Conservation (phyloP, 2,113 vertebrate genomes). For the Sander lucioperca region DNA sequence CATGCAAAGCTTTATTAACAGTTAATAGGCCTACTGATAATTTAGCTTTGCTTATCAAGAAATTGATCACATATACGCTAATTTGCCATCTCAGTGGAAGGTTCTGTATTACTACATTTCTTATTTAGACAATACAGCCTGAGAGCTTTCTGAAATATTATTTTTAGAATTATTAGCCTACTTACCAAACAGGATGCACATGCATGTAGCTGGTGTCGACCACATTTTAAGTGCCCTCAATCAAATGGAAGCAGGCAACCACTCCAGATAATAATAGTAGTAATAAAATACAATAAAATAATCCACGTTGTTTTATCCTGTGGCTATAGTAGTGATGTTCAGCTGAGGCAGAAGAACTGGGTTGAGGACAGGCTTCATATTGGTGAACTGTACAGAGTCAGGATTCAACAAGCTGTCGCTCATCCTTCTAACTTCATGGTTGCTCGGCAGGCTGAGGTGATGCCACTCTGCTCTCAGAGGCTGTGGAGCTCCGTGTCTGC, state of each 20-base stretch:
- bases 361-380: constrained; percentile 37
- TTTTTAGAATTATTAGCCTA: constrained; percentile 18
- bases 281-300: not conserved
- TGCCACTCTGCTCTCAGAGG: not conserved
- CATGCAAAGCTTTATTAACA: not conserved
- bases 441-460: not conserved
- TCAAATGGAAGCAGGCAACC: not conserved
- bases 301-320: constrained; percentile 36
- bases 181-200: constrained; percentile 78
- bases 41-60: not conserved
- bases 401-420: not conserved
- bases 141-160: not conserved
- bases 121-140: not conserved
- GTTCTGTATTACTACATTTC: not conserved
- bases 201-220: constrained; percentile 30
- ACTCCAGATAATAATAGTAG: not conserved
- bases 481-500: not conserved
- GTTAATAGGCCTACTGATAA: not conserved
- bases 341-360: not conserved
- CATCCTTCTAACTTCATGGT: not conserved
- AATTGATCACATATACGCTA: not conserved
- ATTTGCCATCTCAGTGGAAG: not conserved
- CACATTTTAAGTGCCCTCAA: constrained; percentile 58
- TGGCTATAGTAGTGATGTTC: not conserved
- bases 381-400: not conserved